A percentile compares a stretch with the other conserved stretches of the same genome.
These are phyloP conservation scores for Drosophila melanica DNA, from an alignment of 1,140 invertebrate species.

Conservation along the genomic window DNA sequence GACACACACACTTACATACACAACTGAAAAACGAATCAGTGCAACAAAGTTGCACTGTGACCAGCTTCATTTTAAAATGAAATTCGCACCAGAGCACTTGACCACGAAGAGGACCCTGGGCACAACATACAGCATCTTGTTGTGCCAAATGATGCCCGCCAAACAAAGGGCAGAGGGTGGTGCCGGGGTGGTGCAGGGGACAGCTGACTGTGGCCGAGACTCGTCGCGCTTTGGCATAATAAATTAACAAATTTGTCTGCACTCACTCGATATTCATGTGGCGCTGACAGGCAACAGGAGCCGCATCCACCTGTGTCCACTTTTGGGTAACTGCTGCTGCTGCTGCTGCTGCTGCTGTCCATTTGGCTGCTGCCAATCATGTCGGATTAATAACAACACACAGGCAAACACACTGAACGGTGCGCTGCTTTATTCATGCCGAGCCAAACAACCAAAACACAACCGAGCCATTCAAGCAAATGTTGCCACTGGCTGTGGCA, in stretches of 20 bases:
- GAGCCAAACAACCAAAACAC: conserved; percentile 49
- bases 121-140: conserved; percentile 45
- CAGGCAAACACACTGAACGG: background rate
- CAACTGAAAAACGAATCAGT: conserved; percentile 55
- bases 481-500: conserved; percentile 55
- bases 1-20: conserved; percentile 32
- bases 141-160: conserved; percentile 60
- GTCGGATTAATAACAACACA: conserved; percentile 76
- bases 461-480: conserved; percentile 66
- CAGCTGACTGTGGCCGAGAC: conserved; percentile 3
- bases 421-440: conserved; percentile 71
- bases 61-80: conserved; percentile 67
- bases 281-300: conserved; percentile 66
- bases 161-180: too few relatives aligned
- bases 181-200: background rate
- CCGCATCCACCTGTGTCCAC: conserved; percentile 70
- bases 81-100: conserved; percentile 68
- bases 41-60: conserved; percentile 64
- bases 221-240: conserved; percentile 66
- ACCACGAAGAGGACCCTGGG: conserved; percentile 58
- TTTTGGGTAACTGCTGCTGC: conserved; percentile 32
- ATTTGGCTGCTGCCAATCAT: conserved; percentile 79
- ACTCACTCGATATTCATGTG: conserved; percentile 65
- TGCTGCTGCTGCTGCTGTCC: conserved; percentile 52
- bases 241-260: conserved; percentile 82